Evolutionary conservation across 2,113 vertebrate species (phyloP), one percentile per base, ranked within the genome.

Genomic region (Perca schrenkii): DNA sequence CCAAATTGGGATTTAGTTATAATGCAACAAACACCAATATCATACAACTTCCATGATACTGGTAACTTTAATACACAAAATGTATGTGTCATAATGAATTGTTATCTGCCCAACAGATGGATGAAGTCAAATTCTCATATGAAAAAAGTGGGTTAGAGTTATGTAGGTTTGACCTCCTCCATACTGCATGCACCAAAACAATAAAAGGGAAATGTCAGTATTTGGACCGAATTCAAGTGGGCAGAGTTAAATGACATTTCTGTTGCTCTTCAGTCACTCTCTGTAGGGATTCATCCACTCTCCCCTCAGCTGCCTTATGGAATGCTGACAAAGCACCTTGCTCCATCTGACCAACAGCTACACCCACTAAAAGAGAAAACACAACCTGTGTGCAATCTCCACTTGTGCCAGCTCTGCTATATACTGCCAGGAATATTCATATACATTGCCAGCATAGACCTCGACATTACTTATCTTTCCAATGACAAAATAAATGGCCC

Each of bases 301-400:
- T 88, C 79, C 86, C 47, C 74, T 91, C 89, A 85, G 89, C 87
- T 86, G 81, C 88, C 85, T 73, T 72, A 63, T 66, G 80, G 82
- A 88, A 80, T 83, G 92, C 91, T 94, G 93, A 93, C 87, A 82
- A 88, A 77, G 91, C 91, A 84, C 76, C 83, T 82, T 73, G 52
- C 72, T 89, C 87, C 91, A 92, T 92, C 88, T 91, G 88, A 93
- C 88, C 89, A 89, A 66, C 83, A 87, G 87, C 85, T 88, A 78
- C 82, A 82, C 81, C 54, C 86, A 64, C 82, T 46, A 28, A 80
- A 61, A 54, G 31, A 80, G 64, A 89, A 88, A 87, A 86, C 1
- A 58, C 85, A 80, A 89, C 85, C 91, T 87, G 77, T 83, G 77
- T 89, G 86, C 76, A 79, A 78, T 77, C n/a, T 68, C 50, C 31